A percentile compares a stretch with the other conserved stretches of the same genome.
Evolutionary conservation across 2,113 vertebrate genomes (phyloP).

Genomic region (Nothobranchius furzeri): DNA sequence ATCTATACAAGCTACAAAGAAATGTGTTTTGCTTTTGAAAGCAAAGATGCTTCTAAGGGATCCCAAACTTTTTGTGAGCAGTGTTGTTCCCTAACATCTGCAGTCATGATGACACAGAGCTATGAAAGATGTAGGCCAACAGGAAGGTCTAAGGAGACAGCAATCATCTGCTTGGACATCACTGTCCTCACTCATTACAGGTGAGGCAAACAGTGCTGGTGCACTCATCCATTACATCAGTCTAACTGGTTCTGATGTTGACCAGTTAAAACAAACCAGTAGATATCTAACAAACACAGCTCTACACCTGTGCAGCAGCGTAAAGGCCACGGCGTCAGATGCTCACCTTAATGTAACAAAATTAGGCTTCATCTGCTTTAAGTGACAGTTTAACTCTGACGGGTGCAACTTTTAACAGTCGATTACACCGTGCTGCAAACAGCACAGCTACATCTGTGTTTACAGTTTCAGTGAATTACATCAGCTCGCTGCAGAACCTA

Average conservation of each 20-base stretch:
- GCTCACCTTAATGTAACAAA: conserved; percentile 4
- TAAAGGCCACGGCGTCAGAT: not conserved
- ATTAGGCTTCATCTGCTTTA: not conserved
- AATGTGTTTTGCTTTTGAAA: too few relatives aligned
- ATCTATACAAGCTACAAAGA: too few relatives aligned
- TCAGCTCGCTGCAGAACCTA: conserved; percentile 6
- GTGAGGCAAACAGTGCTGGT: too few relatives aligned
- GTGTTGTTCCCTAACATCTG: not conserved
- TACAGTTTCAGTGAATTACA: conserved; percentile 18
- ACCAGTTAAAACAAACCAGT: too few relatives aligned
- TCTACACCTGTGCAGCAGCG: not conserved
- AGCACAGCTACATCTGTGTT: conserved; percentile 23
- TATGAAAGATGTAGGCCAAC: conserved; percentile 10
- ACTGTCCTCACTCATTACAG: conserved; percentile 12
- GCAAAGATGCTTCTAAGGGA: too few relatives aligned
- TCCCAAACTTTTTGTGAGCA: too few relatives aligned
- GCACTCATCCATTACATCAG: not conserved
- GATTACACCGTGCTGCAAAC: conserved; percentile 32
- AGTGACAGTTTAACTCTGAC: not conserved
- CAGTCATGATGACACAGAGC: not conserved
- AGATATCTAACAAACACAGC: not conserved
- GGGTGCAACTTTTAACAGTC: not conserved
- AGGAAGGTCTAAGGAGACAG: conserved; percentile 22
- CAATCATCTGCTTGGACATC: conserved; percentile 27
- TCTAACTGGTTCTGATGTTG: not conserved